phyloP scores from a whole-genome alignment of 1,140 invertebrate genomes.

The Bilobella aurantiaca region DNA sequence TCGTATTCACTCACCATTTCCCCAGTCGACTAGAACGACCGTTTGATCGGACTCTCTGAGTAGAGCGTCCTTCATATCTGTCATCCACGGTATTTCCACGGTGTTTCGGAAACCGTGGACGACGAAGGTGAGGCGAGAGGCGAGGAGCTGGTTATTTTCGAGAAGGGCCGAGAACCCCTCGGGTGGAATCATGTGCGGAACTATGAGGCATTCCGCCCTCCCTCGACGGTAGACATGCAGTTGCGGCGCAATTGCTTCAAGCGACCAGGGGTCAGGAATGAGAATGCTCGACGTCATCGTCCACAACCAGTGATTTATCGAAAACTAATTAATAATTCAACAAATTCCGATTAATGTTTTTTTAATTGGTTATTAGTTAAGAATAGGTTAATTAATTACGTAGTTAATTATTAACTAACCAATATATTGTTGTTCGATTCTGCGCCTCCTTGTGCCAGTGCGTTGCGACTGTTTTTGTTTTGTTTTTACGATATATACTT shows the following conservation, averaged over 20 bases:
- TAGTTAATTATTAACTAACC: too few species aligned
- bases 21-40: conserved; percentile 20
- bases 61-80: conserved; percentile 19
- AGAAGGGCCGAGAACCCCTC: not conserved
- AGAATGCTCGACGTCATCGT: not conserved
- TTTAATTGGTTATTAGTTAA: too few species aligned
- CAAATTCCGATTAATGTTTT: too few species aligned
- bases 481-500: too few species aligned
- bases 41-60: conserved; percentile 15
- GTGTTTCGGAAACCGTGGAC: conserved; percentile 20
- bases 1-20: conserved; percentile 14
- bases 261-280: not conserved
- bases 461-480: too few species aligned
- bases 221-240: conserved; percentile 3
- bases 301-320: not conserved
- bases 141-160: not conserved
- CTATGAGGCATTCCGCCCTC: not conserved
- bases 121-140: conserved; percentile 8
- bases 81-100: conserved; percentile 15
- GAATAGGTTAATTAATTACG: too few species aligned
- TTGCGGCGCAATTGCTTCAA: not conserved
- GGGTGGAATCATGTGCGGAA: not conserved
- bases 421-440: too few species aligned
- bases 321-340: not conserved
- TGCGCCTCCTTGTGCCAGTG: too few species aligned